Evolutionary conservation across 2,888 invertebrate species (phyloP).

Genomic region (Neoascia interrupta): DNA sequence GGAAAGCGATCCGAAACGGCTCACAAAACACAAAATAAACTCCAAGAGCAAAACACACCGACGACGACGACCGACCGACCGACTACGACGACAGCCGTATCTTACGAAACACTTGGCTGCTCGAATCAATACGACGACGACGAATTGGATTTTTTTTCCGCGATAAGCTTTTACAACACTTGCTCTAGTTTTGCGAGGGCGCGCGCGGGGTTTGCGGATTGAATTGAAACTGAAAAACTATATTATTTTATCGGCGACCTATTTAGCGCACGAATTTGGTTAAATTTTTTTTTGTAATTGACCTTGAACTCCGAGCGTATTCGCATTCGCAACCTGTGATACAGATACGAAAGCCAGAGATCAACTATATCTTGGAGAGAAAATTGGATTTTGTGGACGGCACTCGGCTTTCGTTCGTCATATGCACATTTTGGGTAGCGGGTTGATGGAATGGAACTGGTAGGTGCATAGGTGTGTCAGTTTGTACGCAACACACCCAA

Average conservation of each 20-base stretch:
- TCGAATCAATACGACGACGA: constrained; percentile 11
- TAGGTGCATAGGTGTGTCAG: constrained; percentile 34
- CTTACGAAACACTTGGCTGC: constrained; percentile 43
- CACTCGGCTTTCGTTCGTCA: constrained; percentile 10
- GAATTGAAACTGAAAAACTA: too few species aligned
- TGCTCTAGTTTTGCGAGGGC: too few species aligned
- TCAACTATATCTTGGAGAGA: constrained; percentile 27
- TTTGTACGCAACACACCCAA: constrained; percentile 26
- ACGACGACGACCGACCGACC: too few species aligned
- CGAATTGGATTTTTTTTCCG: constrained; percentile 22
- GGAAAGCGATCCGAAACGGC: background rate
- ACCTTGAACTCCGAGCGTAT: constrained; percentile 52
- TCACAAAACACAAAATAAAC: background rate
- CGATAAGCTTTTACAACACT: constrained; percentile 26
- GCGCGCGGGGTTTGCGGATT: too few species aligned
- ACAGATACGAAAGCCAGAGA: constrained; percentile 37
- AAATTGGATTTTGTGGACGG: background rate
- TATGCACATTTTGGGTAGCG: too few species aligned
- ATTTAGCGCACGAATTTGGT: constrained; percentile 36
- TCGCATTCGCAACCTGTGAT: constrained; percentile 28
- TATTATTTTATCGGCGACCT: constrained; percentile 52
- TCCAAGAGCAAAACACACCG: too few species aligned
- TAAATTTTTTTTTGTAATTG: constrained; percentile 58
- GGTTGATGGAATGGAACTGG: constrained; percentile 17
- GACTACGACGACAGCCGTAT: too few species aligned